Conservation (phyloP, 2,113 vertebrate species). For the Phoenicopterus ruber region DNA sequence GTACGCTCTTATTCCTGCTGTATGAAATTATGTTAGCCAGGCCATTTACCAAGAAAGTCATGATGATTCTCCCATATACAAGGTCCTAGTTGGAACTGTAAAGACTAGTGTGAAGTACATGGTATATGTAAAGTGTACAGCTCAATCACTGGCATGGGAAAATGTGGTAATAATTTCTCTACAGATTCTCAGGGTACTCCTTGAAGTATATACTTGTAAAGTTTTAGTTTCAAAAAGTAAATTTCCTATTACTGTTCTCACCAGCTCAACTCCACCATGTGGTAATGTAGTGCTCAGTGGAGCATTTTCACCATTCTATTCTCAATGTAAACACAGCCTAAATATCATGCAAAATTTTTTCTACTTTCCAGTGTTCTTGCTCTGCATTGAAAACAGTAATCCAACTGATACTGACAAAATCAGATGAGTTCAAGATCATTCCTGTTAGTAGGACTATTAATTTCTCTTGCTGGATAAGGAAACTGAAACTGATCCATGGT, state of each 20-base stretch:
- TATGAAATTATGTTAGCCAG: not conserved
- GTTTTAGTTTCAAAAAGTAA: not conserved
- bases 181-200: not conserved
- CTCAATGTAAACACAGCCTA: not conserved
- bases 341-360: not conserved
- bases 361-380: not conserved
- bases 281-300: not conserved
- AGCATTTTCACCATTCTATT: not conserved
- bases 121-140: not conserved
- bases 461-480: not conserved
- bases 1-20: not conserved
- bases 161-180: not conserved
- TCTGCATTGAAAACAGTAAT: not conserved
- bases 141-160: not conserved
- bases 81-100: not conserved
- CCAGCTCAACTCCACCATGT: not conserved
- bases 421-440: not conserved
- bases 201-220: not conserved
- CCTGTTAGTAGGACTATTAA: not conserved
- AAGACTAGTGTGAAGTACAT: not conserved
- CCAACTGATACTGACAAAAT: not conserved
- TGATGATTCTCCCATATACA: not conserved
- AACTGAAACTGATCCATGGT: not conserved
- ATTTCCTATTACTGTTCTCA: not conserved
- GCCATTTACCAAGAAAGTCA: not conserved